Evolutionary conservation across 2,797 vertebrate genomes (phyloP), one percentile per base, ranked within the genome.

Genomic region (Chrysocyon brachyurus): DNA sequence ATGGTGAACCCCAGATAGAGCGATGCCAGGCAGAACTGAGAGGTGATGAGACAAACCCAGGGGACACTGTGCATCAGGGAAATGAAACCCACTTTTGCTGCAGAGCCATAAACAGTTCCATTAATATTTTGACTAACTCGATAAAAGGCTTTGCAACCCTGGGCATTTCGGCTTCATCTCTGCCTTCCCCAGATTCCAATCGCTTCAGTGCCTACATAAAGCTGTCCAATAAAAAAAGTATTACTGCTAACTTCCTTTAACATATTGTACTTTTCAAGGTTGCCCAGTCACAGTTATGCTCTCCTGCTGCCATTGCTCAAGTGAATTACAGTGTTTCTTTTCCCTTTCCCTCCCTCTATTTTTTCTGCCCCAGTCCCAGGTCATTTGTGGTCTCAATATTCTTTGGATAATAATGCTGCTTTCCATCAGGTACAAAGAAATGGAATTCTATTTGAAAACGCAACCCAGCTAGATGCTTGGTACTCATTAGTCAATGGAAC

Each of bases 181-280:
- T 96, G 59, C 73, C 64, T 94, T 94, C 33, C 64, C 87, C 79
- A 19, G 91, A 98, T 98, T 96, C 97, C 96, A 96, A 96, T 96
- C 63, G 0, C 49, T 72, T 98, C 59, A 4, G 40, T 88, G 46
- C 77, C 85, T 64, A 95, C 95, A 95, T 98, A 98, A 98, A 98
- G 31, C 94, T 98, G 75, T 98, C 95, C 88, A 95, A 89, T 77
- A 94, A 98, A 97, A 96, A 98, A 96, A 77, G 86, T 12, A 94
- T 93, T 96, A 94, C 40, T 68, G 68, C 61, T 97, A 96, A 97
- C 88, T 98, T 96, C 88, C 63, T 96, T 97, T 97, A 98, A 92
- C 68, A 83, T 92, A 96, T 40, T 97, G 61, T 96, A 72, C 87
- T 98, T 97, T 91, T 97, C 97, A 98, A 98, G 97, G 97, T 84